Evolutionary conservation across 2,113 vertebrate species (phyloP), one percentile per base, ranked within the genome.

Genomic region (Gymnogyps californianus): DNA sequence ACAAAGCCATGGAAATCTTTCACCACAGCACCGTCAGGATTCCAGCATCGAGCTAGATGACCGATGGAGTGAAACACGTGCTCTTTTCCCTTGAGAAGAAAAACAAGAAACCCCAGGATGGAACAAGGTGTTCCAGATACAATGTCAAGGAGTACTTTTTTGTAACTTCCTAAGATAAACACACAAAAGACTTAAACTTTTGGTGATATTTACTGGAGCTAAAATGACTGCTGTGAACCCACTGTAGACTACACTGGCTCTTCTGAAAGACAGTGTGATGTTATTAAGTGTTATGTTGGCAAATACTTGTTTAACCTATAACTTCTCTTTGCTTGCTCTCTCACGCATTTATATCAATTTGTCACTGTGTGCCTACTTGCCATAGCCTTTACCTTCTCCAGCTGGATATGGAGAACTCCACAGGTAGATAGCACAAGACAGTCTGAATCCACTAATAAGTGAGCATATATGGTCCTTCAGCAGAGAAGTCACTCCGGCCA

Each of bases 401-500:
- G 1, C 7, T 31, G 11, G n/a, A 62, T 32, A 55, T 7, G 20
- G 31, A 70, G 25, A 90, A 44, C 36, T 85, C 40, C 0, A 0
- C 7, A 67, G 10, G n/a, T 4, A 87, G 40, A 49, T 9, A 72
- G 42, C 14, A 51, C 12, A 46, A 84, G 19, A 54, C 21, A 47
- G 70, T 40, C 13, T 40, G 52, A 77, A 83, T 47, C 32, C 51
- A 44, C 57, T 32, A 51, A 64, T 3, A 84, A 78, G 31, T 0
- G 10, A 84, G 20, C 13, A 28, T 10, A 42, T 6, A 1, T 5
- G 31, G 40, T 38, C 16, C 19, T 74, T 80, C 67, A 87, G 54
- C 31, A 65, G 40, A 36, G 18, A 62, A 80, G n/a, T 65, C 75
- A 62, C 36, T 18, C 54, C 4, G 19, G 62, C 28, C 18, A 38